Conservation (phyloP, 2,113 vertebrate genomes). For the Podiceps cristatus region DNA sequence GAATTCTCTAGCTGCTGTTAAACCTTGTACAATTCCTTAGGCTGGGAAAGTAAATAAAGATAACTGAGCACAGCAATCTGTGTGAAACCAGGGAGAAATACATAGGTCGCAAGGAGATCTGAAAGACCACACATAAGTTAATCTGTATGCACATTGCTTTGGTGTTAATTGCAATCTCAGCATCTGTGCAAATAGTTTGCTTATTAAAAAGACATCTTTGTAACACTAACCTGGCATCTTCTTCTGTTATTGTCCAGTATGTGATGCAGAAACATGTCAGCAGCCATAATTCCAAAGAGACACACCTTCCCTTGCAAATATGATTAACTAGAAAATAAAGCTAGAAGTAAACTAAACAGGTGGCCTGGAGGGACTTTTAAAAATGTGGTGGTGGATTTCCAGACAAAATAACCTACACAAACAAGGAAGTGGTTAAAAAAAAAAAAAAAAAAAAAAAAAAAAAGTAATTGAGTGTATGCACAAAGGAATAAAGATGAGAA, state of each 20-base stretch:
- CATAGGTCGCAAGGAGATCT: background rate
- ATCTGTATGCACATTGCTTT: background rate
- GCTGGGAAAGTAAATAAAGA: conserved; percentile 24
- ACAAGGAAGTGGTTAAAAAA: background rate
- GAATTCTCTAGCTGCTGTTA: conserved; percentile 16
- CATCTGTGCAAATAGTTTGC: background rate
- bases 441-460: background rate
- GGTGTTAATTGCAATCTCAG: background rate
- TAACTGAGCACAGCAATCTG: background rate
- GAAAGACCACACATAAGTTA: background rate
- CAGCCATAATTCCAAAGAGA: background rate
- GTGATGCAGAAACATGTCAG: background rate
- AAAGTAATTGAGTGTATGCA: background rate
- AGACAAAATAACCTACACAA: background rate
- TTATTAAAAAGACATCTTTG: background rate
- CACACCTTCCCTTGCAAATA: background rate
- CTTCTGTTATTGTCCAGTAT: background rate
- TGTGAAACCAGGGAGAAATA: background rate
- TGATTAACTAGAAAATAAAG: background rate
- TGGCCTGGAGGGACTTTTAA: background rate
- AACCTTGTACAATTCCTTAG: background rate
- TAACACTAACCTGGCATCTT: background rate
- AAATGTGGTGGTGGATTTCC: background rate
- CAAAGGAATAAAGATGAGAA: background rate
- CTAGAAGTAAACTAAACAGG: background rate